Evolutionary conservation across 2,888 invertebrate genomes (phyloP), one percentile per base, ranked within the genome.

Genomic region (Anorthoa munda): DNA sequence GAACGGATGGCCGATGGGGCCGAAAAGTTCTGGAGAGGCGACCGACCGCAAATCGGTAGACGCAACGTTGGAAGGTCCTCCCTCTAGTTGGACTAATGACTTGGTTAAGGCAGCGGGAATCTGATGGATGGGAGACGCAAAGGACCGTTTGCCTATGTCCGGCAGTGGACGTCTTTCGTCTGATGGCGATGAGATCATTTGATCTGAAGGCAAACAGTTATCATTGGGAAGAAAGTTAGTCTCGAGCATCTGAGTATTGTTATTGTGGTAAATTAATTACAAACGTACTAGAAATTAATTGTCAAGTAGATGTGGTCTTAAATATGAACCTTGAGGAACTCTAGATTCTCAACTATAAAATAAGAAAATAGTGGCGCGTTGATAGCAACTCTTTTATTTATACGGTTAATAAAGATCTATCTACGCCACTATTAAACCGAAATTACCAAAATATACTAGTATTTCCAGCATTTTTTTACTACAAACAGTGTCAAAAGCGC

Each of bases 281-380:
- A 7, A 39, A 39, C 7, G 0, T 9, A 7, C 39, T 39, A 7
- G 7, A 39, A 39, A 9, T 39, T 31, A 0, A 17, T 13, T 26
- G 15, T 21, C 31, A n/a, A 58, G 4, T 18, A 39, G 13, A 68
- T 26, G 12, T 45, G 72, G 55, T 39, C 77, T 72, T 46, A 77
- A 78, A 48, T n/a, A 0, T 21, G 21, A 15, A n/a, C 67, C 71
- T 67, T 77, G 64, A 12, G 23, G 23, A 31, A 77, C 55, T 39
- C 77, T 46, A 4, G 2, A 46, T 21, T 0, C 3, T 23, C 60
- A 50, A 51, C 39, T 15, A 3, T 18, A 11, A 0, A 31, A 46
- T n/a, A 51, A 21, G 39, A 39, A 46, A 53, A 5, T 13, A 26
- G 11, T 18, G 2, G 2, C 4, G 1, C 0, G 21, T 12, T 18